These are phyloP conservation scores for Hemibagrus wyckioides DNA, from an alignment of 2,113 vertebrate genomes.

Conservation along the genomic window DNA sequence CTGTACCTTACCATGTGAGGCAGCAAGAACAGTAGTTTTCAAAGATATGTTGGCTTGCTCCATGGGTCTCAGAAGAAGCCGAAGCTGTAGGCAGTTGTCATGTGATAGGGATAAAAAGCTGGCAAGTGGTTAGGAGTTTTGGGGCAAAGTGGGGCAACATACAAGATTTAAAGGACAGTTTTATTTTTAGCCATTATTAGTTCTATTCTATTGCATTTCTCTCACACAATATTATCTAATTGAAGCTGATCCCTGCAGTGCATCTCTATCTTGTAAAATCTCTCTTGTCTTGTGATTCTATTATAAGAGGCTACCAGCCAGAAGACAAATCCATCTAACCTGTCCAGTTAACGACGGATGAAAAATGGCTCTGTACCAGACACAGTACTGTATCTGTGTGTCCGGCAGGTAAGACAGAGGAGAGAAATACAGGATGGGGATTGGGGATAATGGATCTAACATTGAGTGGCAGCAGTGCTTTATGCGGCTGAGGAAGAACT, in stretches of 20 bases:
- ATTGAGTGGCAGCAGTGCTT: conserved; percentile 56
- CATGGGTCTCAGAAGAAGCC: not conserved
- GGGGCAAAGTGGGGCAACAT: not conserved
- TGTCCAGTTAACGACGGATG: conserved; percentile 47
- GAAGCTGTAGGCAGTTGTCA: not conserved
- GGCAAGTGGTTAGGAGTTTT: not conserved
- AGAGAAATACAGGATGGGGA: conserved; percentile 46
- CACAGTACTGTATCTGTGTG: not conserved
- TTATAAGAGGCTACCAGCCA: conserved; percentile 44
- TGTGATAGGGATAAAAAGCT: not conserved
- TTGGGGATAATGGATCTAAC: conserved; percentile 56
- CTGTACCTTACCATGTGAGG: not conserved
- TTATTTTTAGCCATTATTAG: not conserved
- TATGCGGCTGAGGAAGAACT: conserved; percentile 30
- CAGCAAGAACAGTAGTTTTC: not conserved
- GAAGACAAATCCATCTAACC: conserved; percentile 41
- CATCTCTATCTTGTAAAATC: conserved; percentile 29
- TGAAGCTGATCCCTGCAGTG: conserved; percentile 3
- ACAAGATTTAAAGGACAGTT: not conserved
- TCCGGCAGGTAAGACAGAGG: conserved; percentile 28
- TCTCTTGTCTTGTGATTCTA: conserved; percentile 43
- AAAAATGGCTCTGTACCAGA: conserved; percentile 40
- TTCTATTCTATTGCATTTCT: conserved; percentile 26
- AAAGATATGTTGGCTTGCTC: not conserved
- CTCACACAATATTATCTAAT: conserved; percentile 22